Evolutionary conservation across 1,140 invertebrate genomes (phyloP), one percentile per base, ranked within the genome.

Genomic region (Stratiolaelaps scimitus): DNA sequence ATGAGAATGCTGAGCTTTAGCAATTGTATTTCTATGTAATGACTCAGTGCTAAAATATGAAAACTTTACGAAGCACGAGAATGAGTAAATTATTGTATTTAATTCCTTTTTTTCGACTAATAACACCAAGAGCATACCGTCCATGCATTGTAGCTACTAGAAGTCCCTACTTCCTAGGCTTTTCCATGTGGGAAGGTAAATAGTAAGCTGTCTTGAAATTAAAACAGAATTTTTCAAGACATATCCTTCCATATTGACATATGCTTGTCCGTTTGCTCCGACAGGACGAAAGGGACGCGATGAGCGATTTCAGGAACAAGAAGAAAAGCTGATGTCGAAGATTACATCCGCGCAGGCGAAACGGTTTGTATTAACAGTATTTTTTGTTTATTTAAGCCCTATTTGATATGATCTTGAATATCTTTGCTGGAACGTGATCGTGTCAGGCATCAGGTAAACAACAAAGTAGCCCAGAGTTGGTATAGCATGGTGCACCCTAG

Each of bases 251-350:
- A 48, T 20, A 48, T 48, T 48, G 15, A 20, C 5, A 28, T 7
- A 48, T 7, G 7, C 15, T 20, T 6, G 4, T 6, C 4, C 7
- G 4, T 26, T n/a, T 60, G 15, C 17, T 26, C 4, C 17, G n/a
- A 17, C 53, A 60, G 53, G 53, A 19, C 53, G 53, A 23, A 60
- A 60, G 10, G 34, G 34, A 17, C 53, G 53, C 34, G 53, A 60
- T 17, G 53, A 60, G 26, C 53, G 53, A 17, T 60, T 60, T 26
- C 23, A 29, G 53, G 53, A 60, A 26, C 53, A 60, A 23, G 53
- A 60, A 26, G 53, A 60, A 34, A 60, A 60, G 23, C 53, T 60
- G 2, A 60, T 60, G 53, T 60, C 53, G 20, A 60, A 23, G 26
- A 60, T 60, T 60, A 29, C 53, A 34, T 29, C 15, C 2, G 34